Evolutionary conservation across 2,888 invertebrate species (phyloP).

Genomic region (Ptilodon capucinus): DNA sequence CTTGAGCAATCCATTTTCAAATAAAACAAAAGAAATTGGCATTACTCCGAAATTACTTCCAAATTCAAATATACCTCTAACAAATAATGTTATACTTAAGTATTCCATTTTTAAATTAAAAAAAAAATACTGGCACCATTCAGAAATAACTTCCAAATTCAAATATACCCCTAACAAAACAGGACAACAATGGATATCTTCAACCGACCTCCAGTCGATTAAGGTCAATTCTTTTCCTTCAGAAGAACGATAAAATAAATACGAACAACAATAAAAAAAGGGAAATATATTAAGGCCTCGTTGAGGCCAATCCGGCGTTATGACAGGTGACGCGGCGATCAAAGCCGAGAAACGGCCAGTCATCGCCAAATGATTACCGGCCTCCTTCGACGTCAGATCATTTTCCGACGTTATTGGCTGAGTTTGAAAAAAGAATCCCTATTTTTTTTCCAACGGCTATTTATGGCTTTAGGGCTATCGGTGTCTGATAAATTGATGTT

Average conservation of each 20-base stretch:
- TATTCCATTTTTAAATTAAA: background rate
- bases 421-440: conserved; percentile 39
- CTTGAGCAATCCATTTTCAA: no score
- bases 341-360: conserved; percentile 63
- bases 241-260: conserved; percentile 59
- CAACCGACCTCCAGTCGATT: conserved; percentile 51
- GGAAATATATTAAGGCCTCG: conserved; percentile 44
- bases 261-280: conserved; percentile 54
- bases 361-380: conserved; percentile 69
- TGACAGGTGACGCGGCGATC: conserved; percentile 72
- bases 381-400: conserved; percentile 52
- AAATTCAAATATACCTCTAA: background rate
- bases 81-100: no score
- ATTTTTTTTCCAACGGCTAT: conserved; percentile 12
- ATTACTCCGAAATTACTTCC: background rate
- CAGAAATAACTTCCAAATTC: background rate
- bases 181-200: conserved; percentile 28
- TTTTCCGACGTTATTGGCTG: conserved; percentile 41
- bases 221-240: conserved; percentile 48
- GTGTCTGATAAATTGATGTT: conserved; percentile 5
- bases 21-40: background rate
- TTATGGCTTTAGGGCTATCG: conserved; percentile 10
- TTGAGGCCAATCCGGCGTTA: conserved; percentile 61
- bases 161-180: background rate
- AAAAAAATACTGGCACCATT: background rate